Conservation (phyloP, 2,113 vertebrate species). For the Rhabdornis inornatus region DNA sequence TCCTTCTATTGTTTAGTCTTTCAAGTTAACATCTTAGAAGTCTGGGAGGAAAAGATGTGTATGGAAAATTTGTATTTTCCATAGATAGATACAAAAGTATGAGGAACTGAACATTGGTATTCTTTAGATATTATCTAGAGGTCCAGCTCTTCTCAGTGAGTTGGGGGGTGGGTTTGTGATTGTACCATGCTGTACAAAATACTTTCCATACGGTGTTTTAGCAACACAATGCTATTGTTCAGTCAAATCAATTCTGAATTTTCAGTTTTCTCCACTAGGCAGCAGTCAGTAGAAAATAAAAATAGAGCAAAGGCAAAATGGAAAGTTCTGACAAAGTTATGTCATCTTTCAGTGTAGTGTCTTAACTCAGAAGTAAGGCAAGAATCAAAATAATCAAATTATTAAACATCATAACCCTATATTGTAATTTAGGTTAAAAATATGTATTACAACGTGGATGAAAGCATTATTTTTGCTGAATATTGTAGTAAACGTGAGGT, state of each 20-base stretch:
- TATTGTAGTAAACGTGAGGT: constrained; percentile 73
- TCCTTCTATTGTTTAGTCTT: not conserved
- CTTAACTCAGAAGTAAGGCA: not conserved
- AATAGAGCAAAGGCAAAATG: not conserved
- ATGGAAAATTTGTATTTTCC: not conserved
- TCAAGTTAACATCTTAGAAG: not conserved
- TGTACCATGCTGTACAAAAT: not conserved
- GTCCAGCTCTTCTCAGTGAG: not conserved
- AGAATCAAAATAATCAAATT: constrained; percentile 41
- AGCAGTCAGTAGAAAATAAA: not conserved
- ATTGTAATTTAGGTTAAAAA: not conserved
- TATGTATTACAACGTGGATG: not conserved
- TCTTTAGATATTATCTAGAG: rapidly evolving
- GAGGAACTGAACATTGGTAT: not conserved
- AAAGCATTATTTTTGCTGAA: constrained; percentile 26
- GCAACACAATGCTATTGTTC: not conserved
- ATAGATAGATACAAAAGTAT: not conserved
- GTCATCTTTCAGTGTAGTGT: not conserved
- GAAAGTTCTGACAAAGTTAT: not conserved
- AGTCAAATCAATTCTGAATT: not conserved
- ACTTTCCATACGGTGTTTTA: not conserved
- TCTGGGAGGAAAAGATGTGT: not conserved
- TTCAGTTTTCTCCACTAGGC: constrained; percentile 6
- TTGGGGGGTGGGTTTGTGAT: not conserved
- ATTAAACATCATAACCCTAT: constrained; percentile 17